These are phyloP conservation scores for Pelochelys cantorii DNA, from an alignment of 2,797 vertebrate genomes.

Conservation along the genomic window DNA sequence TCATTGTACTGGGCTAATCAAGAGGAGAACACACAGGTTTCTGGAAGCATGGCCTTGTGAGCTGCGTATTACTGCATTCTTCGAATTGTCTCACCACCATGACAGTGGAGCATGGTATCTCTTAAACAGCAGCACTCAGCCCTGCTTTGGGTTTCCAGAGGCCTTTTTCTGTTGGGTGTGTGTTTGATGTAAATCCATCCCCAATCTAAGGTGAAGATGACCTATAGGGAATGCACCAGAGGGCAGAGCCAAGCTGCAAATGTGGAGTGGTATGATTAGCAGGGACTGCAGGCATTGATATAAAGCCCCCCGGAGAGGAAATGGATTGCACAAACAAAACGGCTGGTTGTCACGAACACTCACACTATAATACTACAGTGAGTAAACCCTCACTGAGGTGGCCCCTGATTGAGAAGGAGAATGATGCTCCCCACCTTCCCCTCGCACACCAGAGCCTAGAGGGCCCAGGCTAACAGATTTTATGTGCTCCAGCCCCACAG, in stretches of 20 bases:
- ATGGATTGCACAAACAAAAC: slow-evolving; percentile 31
- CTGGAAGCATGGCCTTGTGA: background rate
- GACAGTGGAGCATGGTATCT: background rate
- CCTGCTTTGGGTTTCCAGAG: background rate
- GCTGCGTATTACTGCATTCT: background rate
- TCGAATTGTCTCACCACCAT: background rate
- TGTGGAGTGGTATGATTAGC: background rate
- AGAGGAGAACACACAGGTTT: background rate
- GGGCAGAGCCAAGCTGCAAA: slow-evolving; percentile 2
- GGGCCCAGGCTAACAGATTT: no score
- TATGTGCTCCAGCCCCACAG: no score
- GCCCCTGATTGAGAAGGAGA: no score
- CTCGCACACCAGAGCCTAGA: no score
- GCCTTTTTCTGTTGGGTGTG: background rate
- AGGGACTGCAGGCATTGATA: background rate
- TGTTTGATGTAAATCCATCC: background rate
- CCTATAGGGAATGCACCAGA: background rate
- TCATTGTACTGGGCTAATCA: background rate
- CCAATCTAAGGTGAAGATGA: background rate
- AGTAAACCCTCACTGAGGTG: background rate
- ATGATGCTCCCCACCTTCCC: no score
- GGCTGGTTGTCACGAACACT: slow-evolving; percentile 25
- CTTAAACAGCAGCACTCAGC: background rate
- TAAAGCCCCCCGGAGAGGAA: slow-evolving; percentile 53
- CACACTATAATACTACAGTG: background rate